These are phyloP conservation scores for Papilio aristodemus DNA, from an alignment of 1,140 invertebrate genomes.

Conservation along the genomic window DNA sequence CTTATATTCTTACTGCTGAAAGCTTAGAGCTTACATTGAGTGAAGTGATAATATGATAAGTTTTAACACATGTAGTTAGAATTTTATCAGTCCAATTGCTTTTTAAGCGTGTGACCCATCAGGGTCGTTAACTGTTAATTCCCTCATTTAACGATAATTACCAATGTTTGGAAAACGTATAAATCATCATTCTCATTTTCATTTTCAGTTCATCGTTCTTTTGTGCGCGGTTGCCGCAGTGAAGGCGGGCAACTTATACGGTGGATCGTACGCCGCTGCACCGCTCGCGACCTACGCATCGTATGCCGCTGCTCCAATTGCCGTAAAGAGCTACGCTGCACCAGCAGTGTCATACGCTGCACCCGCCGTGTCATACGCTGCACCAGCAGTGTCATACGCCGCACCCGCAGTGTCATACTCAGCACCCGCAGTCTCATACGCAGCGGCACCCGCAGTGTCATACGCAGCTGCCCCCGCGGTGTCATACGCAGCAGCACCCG, in stretches of 20 bases:
- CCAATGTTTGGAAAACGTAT: background rate
- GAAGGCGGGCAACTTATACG: constrained; percentile 56
- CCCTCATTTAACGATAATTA: background rate
- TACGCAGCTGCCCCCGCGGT: constrained; percentile 50
- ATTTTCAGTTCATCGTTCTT: constrained; percentile 66
- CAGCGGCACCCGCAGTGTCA: constrained; percentile 44
- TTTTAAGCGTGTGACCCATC: no score
- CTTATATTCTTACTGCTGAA: no score
- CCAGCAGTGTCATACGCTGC: constrained; percentile 46
- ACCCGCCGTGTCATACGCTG: constrained; percentile 43
- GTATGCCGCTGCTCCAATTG: constrained; percentile 43
- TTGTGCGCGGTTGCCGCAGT: constrained; percentile 68
- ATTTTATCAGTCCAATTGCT: no score
- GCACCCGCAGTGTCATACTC: constrained; percentile 42
- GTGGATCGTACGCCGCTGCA: constrained; percentile 47
- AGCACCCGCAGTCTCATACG: constrained; percentile 38
- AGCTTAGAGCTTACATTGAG: no score
- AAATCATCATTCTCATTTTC: constrained; percentile 16
- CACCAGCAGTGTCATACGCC: constrained; percentile 37
- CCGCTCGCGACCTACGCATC: constrained; percentile 40
- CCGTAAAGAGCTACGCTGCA: constrained; percentile 43
- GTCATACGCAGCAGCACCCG: constrained; percentile 45
- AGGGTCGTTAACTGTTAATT: no score
- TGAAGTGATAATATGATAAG: no score
- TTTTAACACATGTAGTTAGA: no score